These are phyloP conservation scores for Catonia carolina DNA, from an alignment of 2,888 invertebrate genomes.

Conservation along the genomic window DNA sequence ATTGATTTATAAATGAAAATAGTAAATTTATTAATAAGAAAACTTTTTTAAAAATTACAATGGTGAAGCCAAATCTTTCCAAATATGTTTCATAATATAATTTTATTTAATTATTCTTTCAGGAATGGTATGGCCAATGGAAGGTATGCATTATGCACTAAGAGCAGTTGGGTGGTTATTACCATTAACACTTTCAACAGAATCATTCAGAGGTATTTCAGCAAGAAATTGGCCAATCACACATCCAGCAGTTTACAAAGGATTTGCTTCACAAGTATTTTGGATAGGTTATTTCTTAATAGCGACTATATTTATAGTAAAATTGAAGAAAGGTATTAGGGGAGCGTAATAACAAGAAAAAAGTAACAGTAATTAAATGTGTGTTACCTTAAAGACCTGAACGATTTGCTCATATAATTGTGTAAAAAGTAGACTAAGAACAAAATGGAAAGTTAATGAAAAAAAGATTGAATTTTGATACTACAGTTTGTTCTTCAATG, in stretches of 20 bases:
- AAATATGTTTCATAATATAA: no score
- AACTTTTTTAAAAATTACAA: no score
- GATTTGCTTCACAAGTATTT: constrained; percentile 57
- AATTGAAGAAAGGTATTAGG: constrained; percentile 35
- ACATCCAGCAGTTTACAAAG: constrained; percentile 63
- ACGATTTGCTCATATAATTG: no score
- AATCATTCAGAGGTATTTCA: constrained; percentile 66
- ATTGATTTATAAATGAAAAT: no score
- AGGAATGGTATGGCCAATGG: constrained; percentile 52
- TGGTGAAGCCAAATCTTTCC: no score
- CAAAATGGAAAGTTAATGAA: no score
- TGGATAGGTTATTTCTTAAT: constrained; percentile 58
- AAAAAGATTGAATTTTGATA: no score
- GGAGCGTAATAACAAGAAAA: constrained; percentile 3
- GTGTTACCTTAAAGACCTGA: no score
- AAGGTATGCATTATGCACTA: constrained; percentile 57
- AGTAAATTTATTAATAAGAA: no score
- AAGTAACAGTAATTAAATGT: no score
- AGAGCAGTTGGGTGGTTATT: constrained; percentile 56
- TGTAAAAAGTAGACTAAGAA: no score
- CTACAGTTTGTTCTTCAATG: no score
- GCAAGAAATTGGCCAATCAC: constrained; percentile 65
- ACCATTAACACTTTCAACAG: constrained; percentile 74
- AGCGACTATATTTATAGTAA: constrained; percentile 51
- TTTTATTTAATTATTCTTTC: neutral